These are phyloP conservation scores for Orchestia grillus DNA, from an alignment of 1,140 invertebrate genomes.

Conservation along the genomic window DNA sequence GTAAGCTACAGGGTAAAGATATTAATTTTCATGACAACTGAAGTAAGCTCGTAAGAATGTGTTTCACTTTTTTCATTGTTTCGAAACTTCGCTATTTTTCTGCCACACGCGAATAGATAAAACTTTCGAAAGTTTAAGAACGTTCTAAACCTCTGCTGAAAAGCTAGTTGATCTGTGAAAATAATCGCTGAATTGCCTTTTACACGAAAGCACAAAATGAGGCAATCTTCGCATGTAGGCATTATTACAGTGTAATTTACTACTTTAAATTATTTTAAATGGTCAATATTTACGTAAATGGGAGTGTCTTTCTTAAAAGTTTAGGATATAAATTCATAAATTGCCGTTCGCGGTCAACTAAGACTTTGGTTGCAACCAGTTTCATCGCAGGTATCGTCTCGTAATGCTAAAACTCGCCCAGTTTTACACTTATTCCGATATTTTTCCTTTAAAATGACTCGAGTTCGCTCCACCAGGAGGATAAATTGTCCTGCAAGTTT, in stretches of 20 bases:
- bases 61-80: too few relatives aligned
- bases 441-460: conserved; percentile 3
- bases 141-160: too few relatives aligned
- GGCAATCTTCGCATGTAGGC: neutral
- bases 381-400: neutral
- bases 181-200: too few relatives aligned
- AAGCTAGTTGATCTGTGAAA: too few relatives aligned
- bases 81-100: too few relatives aligned
- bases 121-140: too few relatives aligned
- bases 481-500: conserved; percentile 26
- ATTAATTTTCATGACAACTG: too few relatives aligned
- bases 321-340: neutral
- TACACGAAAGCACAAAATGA: neutral
- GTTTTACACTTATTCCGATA: neutral
- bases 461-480: neutral
- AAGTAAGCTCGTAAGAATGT: too few relatives aligned
- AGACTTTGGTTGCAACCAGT: neutral
- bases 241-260: neutral
- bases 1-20: too few relatives aligned
- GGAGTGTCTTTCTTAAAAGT: neutral
- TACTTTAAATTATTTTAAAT: neutral
- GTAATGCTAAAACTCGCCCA: neutral
- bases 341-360: neutral
- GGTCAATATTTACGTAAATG: neutral
- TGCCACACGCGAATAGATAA: too few relatives aligned